Percentiles rank a stretch among this genome's conserved stretches.
Conservation (phyloP, 2,113 vertebrate species). For the Tragelaphus buxtoni region DNA sequence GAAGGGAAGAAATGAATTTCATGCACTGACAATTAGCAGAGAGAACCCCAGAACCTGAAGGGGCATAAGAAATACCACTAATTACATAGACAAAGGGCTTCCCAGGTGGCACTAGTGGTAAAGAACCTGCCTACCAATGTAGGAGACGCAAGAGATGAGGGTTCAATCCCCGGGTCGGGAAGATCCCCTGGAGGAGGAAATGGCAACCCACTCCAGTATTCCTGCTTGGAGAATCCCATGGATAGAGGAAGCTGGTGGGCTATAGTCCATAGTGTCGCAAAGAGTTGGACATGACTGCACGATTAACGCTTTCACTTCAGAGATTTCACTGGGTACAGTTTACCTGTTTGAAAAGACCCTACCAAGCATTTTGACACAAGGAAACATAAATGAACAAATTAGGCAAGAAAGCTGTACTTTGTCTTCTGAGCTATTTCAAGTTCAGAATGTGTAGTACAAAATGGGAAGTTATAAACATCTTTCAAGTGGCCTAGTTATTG, state of each 20-base stretch:
- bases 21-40: neutral
- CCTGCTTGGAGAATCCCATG: neutral
- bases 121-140: neutral
- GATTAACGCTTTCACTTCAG: neutral
- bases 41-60: neutral
- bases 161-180: accelerated
- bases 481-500: neutral
- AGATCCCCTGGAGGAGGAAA: neutral
- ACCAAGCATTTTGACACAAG: neutral
- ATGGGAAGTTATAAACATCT: neutral
- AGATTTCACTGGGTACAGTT: neutral
- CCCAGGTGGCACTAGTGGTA: neutral
- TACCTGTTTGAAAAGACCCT: neutral
- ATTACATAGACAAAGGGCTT: neutral
- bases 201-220: neutral
- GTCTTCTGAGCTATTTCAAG: neutral
- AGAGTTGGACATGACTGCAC: neutral
- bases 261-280: accelerated
- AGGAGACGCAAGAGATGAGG: accelerated
- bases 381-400: neutral
- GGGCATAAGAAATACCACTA: neutral
- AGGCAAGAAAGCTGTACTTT: neutral
- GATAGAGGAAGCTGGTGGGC: neutral
- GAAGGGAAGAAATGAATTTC: neutral
- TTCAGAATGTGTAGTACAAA: constrained; percentile 24